A percentile compares a stretch with the other conserved stretches of the same genome.
phyloP scores from a whole-genome alignment of 2,113 vertebrate species.

The Dromas ardeola region DNA sequence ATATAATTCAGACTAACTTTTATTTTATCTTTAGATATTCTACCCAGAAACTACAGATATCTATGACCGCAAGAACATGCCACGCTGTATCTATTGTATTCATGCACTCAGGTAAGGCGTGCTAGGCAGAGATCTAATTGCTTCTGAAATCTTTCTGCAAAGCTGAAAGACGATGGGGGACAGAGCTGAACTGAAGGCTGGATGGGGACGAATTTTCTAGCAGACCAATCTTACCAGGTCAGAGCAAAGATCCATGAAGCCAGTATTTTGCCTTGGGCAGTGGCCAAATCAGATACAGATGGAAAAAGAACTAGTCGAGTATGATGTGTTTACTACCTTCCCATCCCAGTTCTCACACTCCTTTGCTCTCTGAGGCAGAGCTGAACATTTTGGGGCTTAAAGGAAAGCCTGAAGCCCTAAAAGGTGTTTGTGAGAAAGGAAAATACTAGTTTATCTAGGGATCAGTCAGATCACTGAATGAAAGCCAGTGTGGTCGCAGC shows the following conservation, averaged over 20 bases:
- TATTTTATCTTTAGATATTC: conserved; percentile 87
- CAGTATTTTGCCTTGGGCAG: not conserved
- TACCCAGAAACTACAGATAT: conserved; percentile 99
- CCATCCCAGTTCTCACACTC: not conserved
- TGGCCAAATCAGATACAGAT: not conserved
- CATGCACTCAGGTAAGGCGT: conserved; percentile 93
- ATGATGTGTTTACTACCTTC: not conserved
- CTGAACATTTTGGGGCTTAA: not conserved
- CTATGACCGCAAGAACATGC: conserved; percentile 99
- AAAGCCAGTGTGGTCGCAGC: not conserved
- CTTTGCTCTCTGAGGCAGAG: not conserved
- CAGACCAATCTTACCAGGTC: not conserved
- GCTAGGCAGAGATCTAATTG: not conserved
- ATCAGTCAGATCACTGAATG: not conserved
- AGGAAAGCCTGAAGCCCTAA: not conserved
- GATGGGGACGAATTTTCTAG: not conserved
- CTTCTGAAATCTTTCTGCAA: not conserved
- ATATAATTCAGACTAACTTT: conserved; percentile 11
- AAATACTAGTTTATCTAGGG: not conserved
- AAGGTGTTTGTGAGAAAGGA: not conserved
- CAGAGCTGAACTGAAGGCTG: not conserved
- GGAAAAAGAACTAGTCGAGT: not conserved
- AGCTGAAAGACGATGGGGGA: not conserved
- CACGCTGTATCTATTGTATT: conserved; percentile 97
- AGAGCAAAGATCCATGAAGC: not conserved